Conservation (phyloP, 2,113 vertebrate genomes). For the Callaeas wilsoni region DNA sequence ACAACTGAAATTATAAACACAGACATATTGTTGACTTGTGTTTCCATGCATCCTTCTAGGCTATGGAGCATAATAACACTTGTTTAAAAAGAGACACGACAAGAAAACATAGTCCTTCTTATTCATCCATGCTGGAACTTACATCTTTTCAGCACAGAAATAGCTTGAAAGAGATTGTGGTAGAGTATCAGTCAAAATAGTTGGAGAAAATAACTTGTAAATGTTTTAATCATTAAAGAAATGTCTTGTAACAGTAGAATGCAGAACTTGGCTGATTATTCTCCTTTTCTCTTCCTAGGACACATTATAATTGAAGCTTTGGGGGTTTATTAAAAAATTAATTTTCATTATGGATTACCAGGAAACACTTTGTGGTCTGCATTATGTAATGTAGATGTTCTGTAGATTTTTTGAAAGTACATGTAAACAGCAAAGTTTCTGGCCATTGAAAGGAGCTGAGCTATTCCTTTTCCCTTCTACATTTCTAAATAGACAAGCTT, state of each 20-base stretch:
- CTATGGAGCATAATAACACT: background rate
- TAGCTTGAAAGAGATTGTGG: background rate
- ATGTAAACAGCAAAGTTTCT: background rate
- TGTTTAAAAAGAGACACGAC: background rate
- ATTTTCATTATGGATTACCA: background rate
- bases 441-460: background rate
- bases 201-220: background rate
- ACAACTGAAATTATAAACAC: background rate
- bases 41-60: background rate
- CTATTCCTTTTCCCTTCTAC: background rate
- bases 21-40: background rate
- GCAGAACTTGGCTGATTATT: background rate
- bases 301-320: background rate
- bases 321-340: background rate
- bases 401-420: background rate
- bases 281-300: background rate
- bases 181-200: background rate
- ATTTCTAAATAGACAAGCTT: background rate
- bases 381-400: background rate
- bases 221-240: background rate
- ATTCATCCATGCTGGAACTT: background rate
- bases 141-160: background rate
- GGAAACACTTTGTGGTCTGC: background rate
- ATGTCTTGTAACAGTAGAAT: background rate
- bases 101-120: background rate